These are phyloP conservation scores for Prionailurus viverrinus DNA, from an alignment of 2,113 vertebrate genomes.

Conservation along the genomic window DNA sequence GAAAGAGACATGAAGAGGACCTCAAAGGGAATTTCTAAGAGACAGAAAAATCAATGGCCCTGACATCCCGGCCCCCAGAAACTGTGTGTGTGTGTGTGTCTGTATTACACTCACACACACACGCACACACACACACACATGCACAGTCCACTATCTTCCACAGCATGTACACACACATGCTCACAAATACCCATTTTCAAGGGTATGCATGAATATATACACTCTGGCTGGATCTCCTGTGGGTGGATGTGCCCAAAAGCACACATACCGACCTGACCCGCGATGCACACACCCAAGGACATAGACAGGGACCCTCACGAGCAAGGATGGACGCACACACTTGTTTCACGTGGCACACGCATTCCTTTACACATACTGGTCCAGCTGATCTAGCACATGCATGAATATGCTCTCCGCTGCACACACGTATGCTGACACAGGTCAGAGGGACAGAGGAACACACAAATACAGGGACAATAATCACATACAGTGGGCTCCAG, in stretches of 20 bases:
- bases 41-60: constrained; percentile 78
- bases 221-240: neutral
- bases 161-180: neutral
- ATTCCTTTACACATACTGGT: neutral
- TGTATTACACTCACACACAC: neutral
- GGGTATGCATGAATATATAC: neutral
- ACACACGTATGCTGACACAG: neutral
- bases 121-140: neutral
- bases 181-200: constrained; percentile 7
- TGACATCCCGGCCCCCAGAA: constrained; percentile 53
- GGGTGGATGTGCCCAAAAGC: neutral
- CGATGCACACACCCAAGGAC: neutral
- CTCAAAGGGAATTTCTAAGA: constrained; percentile 79
- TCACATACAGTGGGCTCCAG: neutral
- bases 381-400: no score
- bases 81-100: neutral
- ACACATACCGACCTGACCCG: neutral
- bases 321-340: neutral
- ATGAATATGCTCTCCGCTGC: neutral
- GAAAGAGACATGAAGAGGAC: constrained; percentile 72
- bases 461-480: neutral
- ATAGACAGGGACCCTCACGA: no score
- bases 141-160: neutral
- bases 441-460: neutral
- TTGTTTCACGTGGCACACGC: neutral